Percentiles rank a stretch among this genome's conserved stretches.
Evolutionary conservation across 2,888 invertebrate genomes (phyloP).

Genomic region (Mantis religiosa): DNA sequence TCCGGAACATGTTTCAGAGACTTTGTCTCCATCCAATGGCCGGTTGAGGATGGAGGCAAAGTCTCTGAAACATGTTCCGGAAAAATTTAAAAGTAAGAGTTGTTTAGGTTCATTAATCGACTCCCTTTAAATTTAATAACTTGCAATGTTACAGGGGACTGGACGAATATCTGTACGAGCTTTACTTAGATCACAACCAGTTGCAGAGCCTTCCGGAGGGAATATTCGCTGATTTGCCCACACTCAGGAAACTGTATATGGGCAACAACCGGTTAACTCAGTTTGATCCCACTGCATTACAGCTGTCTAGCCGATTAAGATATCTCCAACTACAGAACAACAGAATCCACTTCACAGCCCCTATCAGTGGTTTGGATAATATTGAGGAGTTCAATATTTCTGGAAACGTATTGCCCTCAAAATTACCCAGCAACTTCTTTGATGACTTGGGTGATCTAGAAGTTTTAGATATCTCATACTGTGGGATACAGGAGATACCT

Average conservation of each 20-base stretch:
- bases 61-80: too few species aligned
- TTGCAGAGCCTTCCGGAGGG: neutral
- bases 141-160: neutral
- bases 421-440: too few species aligned
- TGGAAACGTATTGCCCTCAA: neutral
- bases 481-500: too few species aligned
- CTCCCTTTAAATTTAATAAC: too few species aligned
- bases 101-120: too few species aligned
- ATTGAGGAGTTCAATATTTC: neutral
- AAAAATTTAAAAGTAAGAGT: too few species aligned
- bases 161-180: neutral
- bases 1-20: too few species aligned
- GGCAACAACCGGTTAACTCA: neutral
- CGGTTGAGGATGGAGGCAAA: too few species aligned
- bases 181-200: neutral
- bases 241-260: neutral
- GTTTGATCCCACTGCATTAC: neutral
- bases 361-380: neutral
- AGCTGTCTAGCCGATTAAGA: neutral
- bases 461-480: too few species aligned
- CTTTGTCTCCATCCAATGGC: too few species aligned
- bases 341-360: neutral
- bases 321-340: neutral
- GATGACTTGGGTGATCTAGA: too few species aligned
- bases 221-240: neutral